These are phyloP conservation scores for Papilio demoleus DNA, from an alignment of 2,888 invertebrate species.

Conservation along the genomic window DNA sequence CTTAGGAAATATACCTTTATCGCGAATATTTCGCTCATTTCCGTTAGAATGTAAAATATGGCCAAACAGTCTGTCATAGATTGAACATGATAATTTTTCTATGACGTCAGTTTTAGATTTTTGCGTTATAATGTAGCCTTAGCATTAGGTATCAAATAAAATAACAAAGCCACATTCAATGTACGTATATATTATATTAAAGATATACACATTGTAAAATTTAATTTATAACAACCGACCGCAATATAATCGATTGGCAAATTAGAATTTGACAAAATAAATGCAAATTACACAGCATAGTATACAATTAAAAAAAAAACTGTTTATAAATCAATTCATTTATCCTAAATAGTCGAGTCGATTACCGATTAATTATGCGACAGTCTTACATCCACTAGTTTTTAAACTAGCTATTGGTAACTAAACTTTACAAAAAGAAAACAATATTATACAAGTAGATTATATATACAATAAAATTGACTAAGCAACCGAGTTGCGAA, in stretches of 20 bases:
- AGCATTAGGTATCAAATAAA: background rate
- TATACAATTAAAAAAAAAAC: background rate
- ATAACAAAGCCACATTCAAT: background rate
- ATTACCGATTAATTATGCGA: background rate
- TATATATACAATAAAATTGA: slow-evolving; percentile 34
- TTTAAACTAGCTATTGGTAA: slow-evolving; percentile 39
- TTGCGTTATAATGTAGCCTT: background rate
- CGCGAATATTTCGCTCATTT: too few relatives aligned
- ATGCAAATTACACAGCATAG: slow-evolving; percentile 15
- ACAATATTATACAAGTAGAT: background rate
- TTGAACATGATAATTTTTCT: too few relatives aligned
- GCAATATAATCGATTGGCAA: slow-evolving; percentile 2
- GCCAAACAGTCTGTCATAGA: too few relatives aligned
- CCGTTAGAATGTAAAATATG: too few relatives aligned
- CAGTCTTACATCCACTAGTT: slow-evolving; percentile 32
- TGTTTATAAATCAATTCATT: background rate
- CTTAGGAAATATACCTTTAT: too few relatives aligned
- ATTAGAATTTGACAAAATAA: slow-evolving; percentile 8
- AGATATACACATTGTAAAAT: slow-evolving; percentile 5
- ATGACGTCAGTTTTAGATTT: too few relatives aligned
- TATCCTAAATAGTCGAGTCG: slow-evolving; percentile 4
- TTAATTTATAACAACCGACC: slow-evolving; percentile 24
- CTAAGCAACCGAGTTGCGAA: slow-evolving; percentile 1
- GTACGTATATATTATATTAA: background rate
- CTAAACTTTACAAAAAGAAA: slow-evolving; percentile 28